phyloP scores from a whole-genome alignment of 1,140 invertebrate species.

The Procambarus clarkii region DNA sequence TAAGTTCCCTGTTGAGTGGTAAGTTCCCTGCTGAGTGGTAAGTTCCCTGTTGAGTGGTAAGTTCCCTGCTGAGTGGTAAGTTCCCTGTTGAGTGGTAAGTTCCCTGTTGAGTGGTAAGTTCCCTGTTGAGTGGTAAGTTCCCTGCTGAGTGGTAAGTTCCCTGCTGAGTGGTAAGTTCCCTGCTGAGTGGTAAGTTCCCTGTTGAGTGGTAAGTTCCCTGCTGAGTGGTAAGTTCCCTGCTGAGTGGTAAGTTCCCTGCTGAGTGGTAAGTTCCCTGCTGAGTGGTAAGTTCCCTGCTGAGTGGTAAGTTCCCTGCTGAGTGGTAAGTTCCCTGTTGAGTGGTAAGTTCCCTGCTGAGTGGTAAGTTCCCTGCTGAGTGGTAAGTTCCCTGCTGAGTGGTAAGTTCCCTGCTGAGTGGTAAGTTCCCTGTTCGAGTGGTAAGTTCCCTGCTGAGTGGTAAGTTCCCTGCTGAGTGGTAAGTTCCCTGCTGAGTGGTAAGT shows the following conservation, averaged over 20 bases:
- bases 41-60: too few relatives aligned
- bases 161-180: not conserved
- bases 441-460: conserved; percentile 36
- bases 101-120: not conserved
- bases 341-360: not conserved
- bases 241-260: too few relatives aligned
- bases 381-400: too few relatives aligned
- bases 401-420: too few relatives aligned
- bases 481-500: not conserved
- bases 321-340: not conserved
- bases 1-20: too few relatives aligned
- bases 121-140: too few relatives aligned
- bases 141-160: too few relatives aligned
- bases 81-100: not conserved
- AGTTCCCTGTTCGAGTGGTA: too few relatives aligned
- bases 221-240: not conserved
- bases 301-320: conserved; percentile 2
- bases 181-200: conserved; percentile 19
- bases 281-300: too few relatives aligned
- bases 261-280: too few relatives aligned
- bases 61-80: too few relatives aligned
- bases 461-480: not conserved
- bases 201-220: not conserved
- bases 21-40: too few relatives aligned
- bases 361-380: not conserved